These are phyloP conservation scores for Ptilodon capucinus DNA, from an alignment of 2,888 invertebrate genomes.

Conservation along the genomic window DNA sequence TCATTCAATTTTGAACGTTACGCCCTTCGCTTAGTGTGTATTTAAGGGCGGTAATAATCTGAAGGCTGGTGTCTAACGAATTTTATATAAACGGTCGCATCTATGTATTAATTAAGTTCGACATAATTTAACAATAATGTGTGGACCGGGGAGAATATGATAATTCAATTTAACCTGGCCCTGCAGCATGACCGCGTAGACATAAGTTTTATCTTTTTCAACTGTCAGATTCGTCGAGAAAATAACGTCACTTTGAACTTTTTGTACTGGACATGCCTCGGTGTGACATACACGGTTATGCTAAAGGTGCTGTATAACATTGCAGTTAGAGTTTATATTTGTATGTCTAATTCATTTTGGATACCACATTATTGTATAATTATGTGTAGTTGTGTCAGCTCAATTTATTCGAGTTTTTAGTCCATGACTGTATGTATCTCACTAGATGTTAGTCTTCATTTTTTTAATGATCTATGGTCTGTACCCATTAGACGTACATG, in stretches of 20 bases:
- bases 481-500: neutral
- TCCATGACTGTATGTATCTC: conserved; percentile 11
- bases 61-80: conserved; percentile 33
- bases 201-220: too few relatives aligned
- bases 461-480: neutral
- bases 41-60: conserved; percentile 29
- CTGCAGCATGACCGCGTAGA: too few relatives aligned
- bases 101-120: conserved; percentile 7
- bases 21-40: conserved; percentile 19
- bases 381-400: conserved; percentile 11
- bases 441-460: neutral
- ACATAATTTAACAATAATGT: neutral
- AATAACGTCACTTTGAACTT: too few relatives aligned
- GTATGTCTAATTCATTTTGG: neutral
- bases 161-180: too few relatives aligned
- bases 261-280: too few relatives aligned
- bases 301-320: too few relatives aligned
- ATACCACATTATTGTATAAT: conserved; percentile 1
- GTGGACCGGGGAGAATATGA: neutral
- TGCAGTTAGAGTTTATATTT: neutral
- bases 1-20: neutral
- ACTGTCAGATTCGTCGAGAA: too few relatives aligned
- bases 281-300: too few relatives aligned
- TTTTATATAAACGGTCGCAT: conserved; percentile 32
- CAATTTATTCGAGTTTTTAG: conserved; percentile 26